phyloP scores from a whole-genome alignment of 2,797 vertebrate genomes.

The Pantherophis alleghaniensis region DNA sequence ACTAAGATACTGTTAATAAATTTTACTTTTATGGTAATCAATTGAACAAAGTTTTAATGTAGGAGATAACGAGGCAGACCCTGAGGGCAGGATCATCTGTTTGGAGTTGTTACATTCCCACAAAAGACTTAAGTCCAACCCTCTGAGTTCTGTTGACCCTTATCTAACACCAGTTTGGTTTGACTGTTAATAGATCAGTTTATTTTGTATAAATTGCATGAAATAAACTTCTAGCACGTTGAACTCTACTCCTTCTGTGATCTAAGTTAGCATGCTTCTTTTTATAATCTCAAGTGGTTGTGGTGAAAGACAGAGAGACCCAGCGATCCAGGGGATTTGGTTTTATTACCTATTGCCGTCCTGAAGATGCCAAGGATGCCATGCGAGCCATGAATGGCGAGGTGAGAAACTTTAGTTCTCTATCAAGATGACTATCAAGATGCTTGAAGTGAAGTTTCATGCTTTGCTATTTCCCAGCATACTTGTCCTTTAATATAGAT shows the following conservation, averaged over 20 bases:
- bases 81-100: background rate
- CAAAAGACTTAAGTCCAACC: background rate
- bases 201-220: background rate
- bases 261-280: background rate
- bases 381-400: slow-evolving; percentile 89
- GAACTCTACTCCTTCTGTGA: background rate
- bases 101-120: background rate
- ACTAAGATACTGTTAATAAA: background rate
- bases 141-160: background rate
- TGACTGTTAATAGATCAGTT: background rate
- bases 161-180: background rate
- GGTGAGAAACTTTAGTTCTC: slow-evolving; percentile 65
- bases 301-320: slow-evolving; percentile 88
- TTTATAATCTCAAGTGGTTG: slow-evolving; percentile 76
- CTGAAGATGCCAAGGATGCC: slow-evolving; percentile 85
- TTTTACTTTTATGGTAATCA: background rate
- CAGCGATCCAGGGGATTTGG: slow-evolving; percentile 86
- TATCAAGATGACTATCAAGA: background rate
- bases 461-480: background rate
- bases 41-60: background rate
- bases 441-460: slow-evolving; percentile 31
- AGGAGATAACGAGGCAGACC: background rate
- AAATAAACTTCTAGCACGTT: background rate
- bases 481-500: background rate
- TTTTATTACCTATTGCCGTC: slow-evolving; percentile 86